phyloP scores from a whole-genome alignment of 2,888 invertebrate genomes.

The Clivina fossor region DNA sequence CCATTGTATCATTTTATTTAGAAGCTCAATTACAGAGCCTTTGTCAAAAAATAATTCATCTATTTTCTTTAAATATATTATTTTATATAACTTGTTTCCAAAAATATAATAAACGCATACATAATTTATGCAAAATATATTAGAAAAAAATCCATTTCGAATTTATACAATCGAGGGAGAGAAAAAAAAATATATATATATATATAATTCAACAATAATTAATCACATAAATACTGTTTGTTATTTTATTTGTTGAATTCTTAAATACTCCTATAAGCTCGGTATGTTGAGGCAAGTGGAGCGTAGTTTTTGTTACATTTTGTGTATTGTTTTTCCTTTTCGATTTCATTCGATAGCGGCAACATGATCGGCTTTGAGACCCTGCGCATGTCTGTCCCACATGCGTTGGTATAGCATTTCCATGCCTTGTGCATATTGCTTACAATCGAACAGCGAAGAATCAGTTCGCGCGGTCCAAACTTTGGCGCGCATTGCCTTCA shows the following conservation, averaged over 20 bases:
- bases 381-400: slow-evolving; percentile 80
- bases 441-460: slow-evolving; percentile 90
- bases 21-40: slow-evolving; percentile 20
- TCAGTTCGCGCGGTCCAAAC: slow-evolving; percentile 88
- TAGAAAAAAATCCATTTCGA: slow-evolving; percentile 20
- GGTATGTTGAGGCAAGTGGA: slow-evolving; percentile 27
- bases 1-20: slow-evolving; percentile 19
- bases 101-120: slow-evolving; percentile 31
- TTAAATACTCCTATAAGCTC: slow-evolving; percentile 31
- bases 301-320: no score
- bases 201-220: no score
- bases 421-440: slow-evolving; percentile 83
- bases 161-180: slow-evolving; percentile 23
- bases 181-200: slow-evolving; percentile 23
- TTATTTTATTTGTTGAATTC: no score
- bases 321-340: slow-evolving; percentile 48
- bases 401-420: slow-evolving; percentile 86
- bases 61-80: no score
- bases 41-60: slow-evolving; percentile 31
- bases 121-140: slow-evolving; percentile 26
- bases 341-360: slow-evolving; percentile 57
- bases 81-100: slow-evolving; percentile 24
- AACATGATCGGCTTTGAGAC: slow-evolving; percentile 79
- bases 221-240: slow-evolving; percentile 32
- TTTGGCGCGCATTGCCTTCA: slow-evolving; percentile 86